Percentiles rank a stretch among this genome's conserved stretches.
phyloP scores from a whole-genome alignment of 2,888 invertebrate species.

The Vanessa cardui region DNA sequence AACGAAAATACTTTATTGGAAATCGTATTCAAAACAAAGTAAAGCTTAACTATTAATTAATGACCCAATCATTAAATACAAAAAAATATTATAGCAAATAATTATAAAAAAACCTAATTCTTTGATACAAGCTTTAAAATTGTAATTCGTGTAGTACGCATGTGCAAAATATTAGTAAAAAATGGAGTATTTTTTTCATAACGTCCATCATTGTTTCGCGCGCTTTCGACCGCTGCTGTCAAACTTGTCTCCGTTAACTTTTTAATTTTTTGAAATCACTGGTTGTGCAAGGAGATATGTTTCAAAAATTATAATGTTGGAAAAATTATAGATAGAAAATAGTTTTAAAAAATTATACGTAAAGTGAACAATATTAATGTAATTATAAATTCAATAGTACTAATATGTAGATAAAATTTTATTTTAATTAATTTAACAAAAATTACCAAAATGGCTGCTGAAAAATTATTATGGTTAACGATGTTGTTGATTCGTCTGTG shows the following conservation, averaged over 20 bases:
- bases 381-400: conserved; percentile 20
- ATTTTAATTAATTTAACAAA: conserved; percentile 25
- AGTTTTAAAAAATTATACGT: conserved; percentile 31
- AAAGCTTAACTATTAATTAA: no score
- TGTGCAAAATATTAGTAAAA: conserved; percentile 39
- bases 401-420: conserved; percentile 32
- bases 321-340: conserved; percentile 32
- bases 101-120: no score
- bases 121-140: no score
- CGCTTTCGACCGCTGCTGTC: conserved; percentile 59
- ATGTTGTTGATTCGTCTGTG: conserved; percentile 69
- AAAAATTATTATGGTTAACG: conserved; percentile 64
- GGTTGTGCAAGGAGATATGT: conserved; percentile 19
- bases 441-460: conserved; percentile 60
- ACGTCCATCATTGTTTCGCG: conserved; percentile 63
- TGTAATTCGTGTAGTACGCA: conserved; percentile 29
- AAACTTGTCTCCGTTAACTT: conserved; percentile 45
- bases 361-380: conserved; percentile 24
- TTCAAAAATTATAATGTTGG: conserved; percentile 31
- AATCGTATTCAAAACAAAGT: no score
- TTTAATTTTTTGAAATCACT: conserved; percentile 18
- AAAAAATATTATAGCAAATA: no score
- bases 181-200: conserved; percentile 45
- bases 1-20: no score
- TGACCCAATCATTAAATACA: no score